Evolutionary conservation across 2,113 vertebrate genomes (phyloP).

Genomic region (Phoenicopterus ruber): DNA sequence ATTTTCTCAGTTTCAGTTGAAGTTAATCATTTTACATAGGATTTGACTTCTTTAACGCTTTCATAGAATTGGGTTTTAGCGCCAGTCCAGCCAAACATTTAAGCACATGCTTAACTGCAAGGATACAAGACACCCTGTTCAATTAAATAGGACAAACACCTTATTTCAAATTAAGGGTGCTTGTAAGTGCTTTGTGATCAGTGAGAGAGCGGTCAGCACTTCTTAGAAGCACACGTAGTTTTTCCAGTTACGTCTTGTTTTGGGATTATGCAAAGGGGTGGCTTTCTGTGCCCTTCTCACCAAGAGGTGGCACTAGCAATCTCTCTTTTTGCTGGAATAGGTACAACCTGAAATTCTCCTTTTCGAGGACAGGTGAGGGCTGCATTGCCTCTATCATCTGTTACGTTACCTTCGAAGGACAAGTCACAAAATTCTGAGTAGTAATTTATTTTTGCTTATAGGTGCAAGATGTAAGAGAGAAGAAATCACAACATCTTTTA

Average conservation of each 20-base stretch:
- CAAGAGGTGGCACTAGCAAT: constrained; percentile 65
- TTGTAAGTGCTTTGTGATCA: neutral
- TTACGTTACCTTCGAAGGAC: neutral
- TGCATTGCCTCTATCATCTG: neutral
- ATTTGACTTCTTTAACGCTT: neutral
- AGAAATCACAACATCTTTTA: neutral
- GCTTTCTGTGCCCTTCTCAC: neutral
- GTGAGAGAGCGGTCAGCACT: neutral
- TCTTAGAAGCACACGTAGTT: neutral
- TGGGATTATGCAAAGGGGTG: neutral
- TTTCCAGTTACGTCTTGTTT: neutral
- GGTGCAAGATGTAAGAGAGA: neutral
- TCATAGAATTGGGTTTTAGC: neutral
- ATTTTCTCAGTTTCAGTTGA: neutral
- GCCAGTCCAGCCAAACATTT: neutral
- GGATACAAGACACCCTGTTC: neutral
- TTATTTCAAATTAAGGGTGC: neutral
- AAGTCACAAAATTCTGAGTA: neutral
- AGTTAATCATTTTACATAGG: neutral
- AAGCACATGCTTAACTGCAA: neutral
- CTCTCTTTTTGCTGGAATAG: neutral
- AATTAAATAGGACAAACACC: neutral
- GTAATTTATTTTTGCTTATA: neutral
- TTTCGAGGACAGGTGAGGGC: neutral
- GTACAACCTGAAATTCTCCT: neutral